phyloP scores from a whole-genome alignment of 2,888 invertebrate genomes.

The Andrena haemorrhoa region DNA sequence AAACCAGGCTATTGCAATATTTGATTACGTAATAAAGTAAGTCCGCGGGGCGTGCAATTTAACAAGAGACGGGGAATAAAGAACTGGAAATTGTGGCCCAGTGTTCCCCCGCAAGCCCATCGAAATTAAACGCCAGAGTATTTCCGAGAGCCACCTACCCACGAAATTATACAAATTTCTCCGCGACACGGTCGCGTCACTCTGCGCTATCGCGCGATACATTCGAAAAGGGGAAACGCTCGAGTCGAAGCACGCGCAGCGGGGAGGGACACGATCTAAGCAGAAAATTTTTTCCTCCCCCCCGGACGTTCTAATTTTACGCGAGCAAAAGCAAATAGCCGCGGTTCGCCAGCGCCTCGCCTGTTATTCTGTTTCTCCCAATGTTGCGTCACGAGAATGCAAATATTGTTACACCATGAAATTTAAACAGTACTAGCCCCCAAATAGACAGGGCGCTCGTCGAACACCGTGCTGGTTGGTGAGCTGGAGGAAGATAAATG shows the following conservation, averaged over 20 bases:
- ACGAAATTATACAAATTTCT: background rate
- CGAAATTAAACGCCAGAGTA: slow-evolving; percentile 22
- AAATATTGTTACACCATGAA: slow-evolving; percentile 72
- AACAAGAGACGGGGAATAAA: slow-evolving; percentile 1
- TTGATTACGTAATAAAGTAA: slow-evolving; percentile 25
- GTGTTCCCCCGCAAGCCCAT: background rate
- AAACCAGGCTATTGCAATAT: slow-evolving; percentile 17
- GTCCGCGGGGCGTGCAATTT: slow-evolving; percentile 14
- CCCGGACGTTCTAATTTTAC: slow-evolving; percentile 48
- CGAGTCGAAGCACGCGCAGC: background rate
- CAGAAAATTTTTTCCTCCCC: slow-evolving; percentile 26
- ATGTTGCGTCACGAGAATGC: slow-evolving; percentile 68
- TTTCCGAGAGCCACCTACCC: background rate
- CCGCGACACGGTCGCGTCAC: background rate
- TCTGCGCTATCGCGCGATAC: slow-evolving; percentile 1
- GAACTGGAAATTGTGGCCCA: background rate
- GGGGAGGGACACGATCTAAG: background rate
- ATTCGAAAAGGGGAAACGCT: background rate
- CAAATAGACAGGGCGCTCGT: slow-evolving; percentile 60
- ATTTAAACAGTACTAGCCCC: slow-evolving; percentile 75
- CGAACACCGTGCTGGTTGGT: slow-evolving; percentile 77
- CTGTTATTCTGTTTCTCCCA: slow-evolving; percentile 66
- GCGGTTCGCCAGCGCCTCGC: slow-evolving; percentile 19
- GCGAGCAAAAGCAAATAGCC: slow-evolving; percentile 59
- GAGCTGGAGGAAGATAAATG: slow-evolving; percentile 81